These are phyloP conservation scores for Glaucopsyche alexis DNA, from an alignment of 2,888 invertebrate species.

Conservation along the genomic window DNA sequence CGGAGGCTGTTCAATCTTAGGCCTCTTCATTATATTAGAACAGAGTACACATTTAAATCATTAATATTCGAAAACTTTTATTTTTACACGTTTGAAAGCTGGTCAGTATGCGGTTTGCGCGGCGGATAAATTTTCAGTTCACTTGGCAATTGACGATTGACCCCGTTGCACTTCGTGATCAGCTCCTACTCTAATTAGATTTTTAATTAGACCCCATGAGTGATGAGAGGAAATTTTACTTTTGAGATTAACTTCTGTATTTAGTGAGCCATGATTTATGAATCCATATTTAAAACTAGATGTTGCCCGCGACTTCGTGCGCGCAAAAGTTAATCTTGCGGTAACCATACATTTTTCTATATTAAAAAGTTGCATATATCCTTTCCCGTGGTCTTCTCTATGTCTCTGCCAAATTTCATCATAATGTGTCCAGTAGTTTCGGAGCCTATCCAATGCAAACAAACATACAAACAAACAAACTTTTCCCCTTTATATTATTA, in stretches of 20 bases:
- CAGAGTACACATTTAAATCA: background rate
- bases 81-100: slow-evolving; percentile 2
- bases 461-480: too few relatives aligned
- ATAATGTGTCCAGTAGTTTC: too few relatives aligned
- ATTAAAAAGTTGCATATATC: too few relatives aligned
- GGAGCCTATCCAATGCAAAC: too few relatives aligned
- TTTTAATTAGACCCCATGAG: slow-evolving; percentile 8
- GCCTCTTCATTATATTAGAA: too few relatives aligned
- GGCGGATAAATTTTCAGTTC: slow-evolving; percentile 20
- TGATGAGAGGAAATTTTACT: background rate
- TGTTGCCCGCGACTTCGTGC: too few relatives aligned
- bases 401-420: too few relatives aligned
- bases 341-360: too few relatives aligned
- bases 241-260: background rate
- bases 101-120: background rate
- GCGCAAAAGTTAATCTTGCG: too few relatives aligned
- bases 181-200: background rate
- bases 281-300: background rate
- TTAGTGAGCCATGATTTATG: background rate
- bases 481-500: too few relatives aligned
- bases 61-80: background rate
- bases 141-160: slow-evolving; percentile 18
- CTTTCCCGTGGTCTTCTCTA: too few relatives aligned
- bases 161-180: background rate
- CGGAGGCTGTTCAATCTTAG: too few relatives aligned